phyloP scores from a whole-genome alignment of 2,888 invertebrate genomes.

The Artemia sinica region DNA sequence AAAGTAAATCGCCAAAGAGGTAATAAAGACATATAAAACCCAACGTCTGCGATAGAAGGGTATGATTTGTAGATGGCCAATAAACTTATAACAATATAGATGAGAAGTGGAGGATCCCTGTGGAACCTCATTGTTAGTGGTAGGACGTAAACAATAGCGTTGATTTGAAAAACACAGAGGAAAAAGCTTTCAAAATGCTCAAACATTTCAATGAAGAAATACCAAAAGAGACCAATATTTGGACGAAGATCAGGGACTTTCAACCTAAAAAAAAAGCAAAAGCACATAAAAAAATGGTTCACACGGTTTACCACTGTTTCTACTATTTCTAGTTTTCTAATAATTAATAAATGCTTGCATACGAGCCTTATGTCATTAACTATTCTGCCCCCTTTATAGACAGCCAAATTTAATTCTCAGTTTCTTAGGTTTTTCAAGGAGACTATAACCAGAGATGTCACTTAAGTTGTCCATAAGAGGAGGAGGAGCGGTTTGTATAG shows the following conservation, averaged over 20 bases:
- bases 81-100: conserved; percentile 58
- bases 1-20: conserved; percentile 81
- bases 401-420: no score
- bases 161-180: conserved; percentile 89
- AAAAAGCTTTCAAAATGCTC: conserved; percentile 92
- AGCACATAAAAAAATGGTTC: background rate
- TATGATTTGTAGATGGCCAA: conserved; percentile 89
- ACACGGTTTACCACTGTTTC: background rate
- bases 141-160: conserved; percentile 74
- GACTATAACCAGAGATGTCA: no score
- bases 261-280: conserved; percentile 44
- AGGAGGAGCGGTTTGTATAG: no score
- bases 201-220: conserved; percentile 99
- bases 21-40: conserved; percentile 69
- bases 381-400: no score
- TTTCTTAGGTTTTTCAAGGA: no score
- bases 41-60: conserved; percentile 86
- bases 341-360: background rate
- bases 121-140: conserved; percentile 64
- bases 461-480: no score
- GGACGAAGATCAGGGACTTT: conserved; percentile 84
- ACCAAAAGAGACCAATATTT: conserved; percentile 97
- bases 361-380: no score
- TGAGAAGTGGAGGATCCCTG: conserved; percentile 58
- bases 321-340: background rate